Percentiles rank a stretch among this genome's conserved stretches.
Conservation (phyloP, 92 coral and sea anemone species). For the Heliopora coerulea region DNA sequence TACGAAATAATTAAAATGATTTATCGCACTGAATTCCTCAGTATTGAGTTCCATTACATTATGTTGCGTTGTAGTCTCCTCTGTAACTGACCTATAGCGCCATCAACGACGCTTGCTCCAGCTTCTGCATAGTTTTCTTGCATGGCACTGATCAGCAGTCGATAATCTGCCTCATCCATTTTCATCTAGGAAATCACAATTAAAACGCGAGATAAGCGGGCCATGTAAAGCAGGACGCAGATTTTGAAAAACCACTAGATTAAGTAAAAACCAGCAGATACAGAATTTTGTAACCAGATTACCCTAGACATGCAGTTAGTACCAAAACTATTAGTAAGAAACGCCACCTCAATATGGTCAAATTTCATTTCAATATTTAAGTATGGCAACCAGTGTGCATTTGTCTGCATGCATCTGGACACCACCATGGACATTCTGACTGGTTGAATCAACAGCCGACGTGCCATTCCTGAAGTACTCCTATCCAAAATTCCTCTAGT, state of each 20-base stretch:
- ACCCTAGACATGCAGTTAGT: too few relatives aligned
- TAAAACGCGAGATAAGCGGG: background rate
- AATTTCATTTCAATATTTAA: constrained; percentile 65
- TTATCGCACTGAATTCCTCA: too few relatives aligned
- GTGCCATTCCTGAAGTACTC: constrained; percentile 72
- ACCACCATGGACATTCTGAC: constrained; percentile 77
- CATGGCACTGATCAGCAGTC: constrained; percentile 64
- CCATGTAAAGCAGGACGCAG: too few relatives aligned
- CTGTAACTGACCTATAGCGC: constrained; percentile 12
- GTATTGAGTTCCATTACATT: too few relatives aligned
- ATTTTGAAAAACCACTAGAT: too few relatives aligned
- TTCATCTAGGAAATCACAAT: constrained; percentile 58
- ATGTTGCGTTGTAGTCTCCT: background rate
- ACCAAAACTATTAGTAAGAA: too few relatives aligned
- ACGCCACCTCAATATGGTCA: constrained; percentile 84
- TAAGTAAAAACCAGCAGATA: too few relatives aligned
- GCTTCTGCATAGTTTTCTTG: constrained; percentile 82
- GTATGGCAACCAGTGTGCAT: constrained; percentile 71
- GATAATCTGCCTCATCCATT: constrained; percentile 83
- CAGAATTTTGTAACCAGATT: too few relatives aligned
- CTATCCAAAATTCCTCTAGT: constrained; percentile 79
- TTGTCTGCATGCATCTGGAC: constrained; percentile 68
- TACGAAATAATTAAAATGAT: too few relatives aligned
- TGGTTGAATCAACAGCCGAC: constrained; percentile 80
- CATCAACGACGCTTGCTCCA: background rate